Percentiles rank a stretch among this genome's conserved stretches.
Conservation (phyloP, 2,797 vertebrate genomes). For the Helicolenus hilgendorfi region DNA sequence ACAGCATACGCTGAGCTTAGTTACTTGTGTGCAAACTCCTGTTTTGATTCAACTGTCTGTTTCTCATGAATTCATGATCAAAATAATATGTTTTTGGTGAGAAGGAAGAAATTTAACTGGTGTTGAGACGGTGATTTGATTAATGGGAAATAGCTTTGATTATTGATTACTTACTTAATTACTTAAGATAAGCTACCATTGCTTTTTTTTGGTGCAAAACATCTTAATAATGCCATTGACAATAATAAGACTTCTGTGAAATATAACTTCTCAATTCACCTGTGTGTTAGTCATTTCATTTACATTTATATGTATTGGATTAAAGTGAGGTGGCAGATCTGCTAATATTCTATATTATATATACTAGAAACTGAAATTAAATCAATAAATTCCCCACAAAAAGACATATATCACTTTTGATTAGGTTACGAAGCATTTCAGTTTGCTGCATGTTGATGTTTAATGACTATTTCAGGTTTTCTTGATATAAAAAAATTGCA, state of each 20-base stretch:
- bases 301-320: background rate
- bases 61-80: background rate
- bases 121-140: background rate
- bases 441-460: background rate
- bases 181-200: background rate
- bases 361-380: background rate
- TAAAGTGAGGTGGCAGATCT: background rate
- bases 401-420: background rate
- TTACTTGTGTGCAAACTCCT: background rate
- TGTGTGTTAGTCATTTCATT: background rate
- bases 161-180: background rate
- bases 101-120: background rate
- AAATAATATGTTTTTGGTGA: background rate
- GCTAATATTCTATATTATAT: background rate
- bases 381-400: background rate
- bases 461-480: background rate
- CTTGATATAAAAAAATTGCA: background rate
- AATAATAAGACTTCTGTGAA: background rate
- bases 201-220: background rate
- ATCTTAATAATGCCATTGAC: background rate
- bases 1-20: slow-evolving; percentile 28
- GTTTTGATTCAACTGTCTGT: background rate
- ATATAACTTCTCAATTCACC: background rate
- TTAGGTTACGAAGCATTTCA: background rate
- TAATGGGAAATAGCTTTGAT: background rate